Percentiles rank a stretch among this genome's conserved stretches.
Evolutionary conservation across 2,888 invertebrate species (phyloP).

Genomic region (Tanytarsus gracilentus): DNA sequence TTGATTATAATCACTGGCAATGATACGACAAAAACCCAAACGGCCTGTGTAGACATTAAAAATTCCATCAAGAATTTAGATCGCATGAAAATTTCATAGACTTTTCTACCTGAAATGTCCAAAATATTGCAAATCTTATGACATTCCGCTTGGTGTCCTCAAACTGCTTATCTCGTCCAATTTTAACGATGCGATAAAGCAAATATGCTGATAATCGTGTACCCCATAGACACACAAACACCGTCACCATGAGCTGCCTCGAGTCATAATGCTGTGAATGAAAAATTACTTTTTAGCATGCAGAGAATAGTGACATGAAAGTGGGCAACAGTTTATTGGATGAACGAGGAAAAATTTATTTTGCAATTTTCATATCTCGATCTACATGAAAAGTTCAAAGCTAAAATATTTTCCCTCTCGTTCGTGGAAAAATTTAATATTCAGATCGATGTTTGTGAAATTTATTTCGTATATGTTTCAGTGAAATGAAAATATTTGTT

Average conservation of each 20-base stretch:
- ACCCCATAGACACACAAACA: constrained; percentile 83
- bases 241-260: constrained; percentile 83
- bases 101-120: constrained; percentile 70
- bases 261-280: constrained; percentile 64
- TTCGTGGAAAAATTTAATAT: too few relatives aligned
- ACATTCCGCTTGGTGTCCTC: constrained; percentile 81
- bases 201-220: constrained; percentile 76
- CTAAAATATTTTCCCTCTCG: too few relatives aligned
- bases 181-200: constrained; percentile 81
- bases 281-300: constrained; percentile 21
- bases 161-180: constrained; percentile 83
- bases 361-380: too few relatives aligned
- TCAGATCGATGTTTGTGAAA: too few relatives aligned
- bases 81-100: neutral
- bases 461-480: too few relatives aligned
- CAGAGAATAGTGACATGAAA: neutral
- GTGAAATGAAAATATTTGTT: too few relatives aligned
- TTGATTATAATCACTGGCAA: constrained; percentile 86
- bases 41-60: constrained; percentile 50
- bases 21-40: constrained; percentile 89
- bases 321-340: neutral
- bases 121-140: constrained; percentile 83
- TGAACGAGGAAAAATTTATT: too few relatives aligned
- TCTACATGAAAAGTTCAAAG: too few relatives aligned
- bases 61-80: neutral